Conservation (phyloP, 1,140 invertebrate species). For the Drosophila pseudoananassae region DNA sequence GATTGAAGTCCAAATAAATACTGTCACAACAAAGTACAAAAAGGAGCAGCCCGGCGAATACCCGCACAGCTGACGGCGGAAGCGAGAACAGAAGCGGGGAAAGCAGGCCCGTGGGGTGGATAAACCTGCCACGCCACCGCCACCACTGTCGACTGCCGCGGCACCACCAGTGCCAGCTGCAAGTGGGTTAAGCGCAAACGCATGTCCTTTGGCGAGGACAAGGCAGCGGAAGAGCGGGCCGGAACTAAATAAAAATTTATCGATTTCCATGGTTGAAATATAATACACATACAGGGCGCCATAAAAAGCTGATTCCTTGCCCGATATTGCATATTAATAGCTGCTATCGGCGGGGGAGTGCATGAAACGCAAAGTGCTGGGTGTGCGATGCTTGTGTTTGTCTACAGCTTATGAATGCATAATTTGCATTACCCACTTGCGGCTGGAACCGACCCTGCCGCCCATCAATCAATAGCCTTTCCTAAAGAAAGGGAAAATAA, state of each 20-base stretch:
- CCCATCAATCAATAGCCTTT: conserved; percentile 62
- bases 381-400: conserved; percentile 22
- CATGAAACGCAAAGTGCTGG: conserved; percentile 56
- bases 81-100: conserved; percentile 13
- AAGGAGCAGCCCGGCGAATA: conserved; percentile 21
- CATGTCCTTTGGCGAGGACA: conserved; percentile 60
- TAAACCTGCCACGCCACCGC: conserved; percentile 23
- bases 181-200: conserved; percentile 74
- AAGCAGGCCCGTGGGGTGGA: conserved; percentile 18
- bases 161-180: conserved; percentile 39
- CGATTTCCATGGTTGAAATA: conserved; percentile 53
- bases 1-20: conserved; percentile 59
- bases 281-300: conserved; percentile 28
- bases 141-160: neutral
- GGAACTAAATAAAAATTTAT: conserved; percentile 79
- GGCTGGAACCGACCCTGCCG: conserved; percentile 2
- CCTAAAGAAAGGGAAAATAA: conserved; percentile 30
- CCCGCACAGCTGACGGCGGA: conserved; percentile 29
- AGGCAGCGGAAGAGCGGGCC: conserved; percentile 40
- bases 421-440: conserved; percentile 48
- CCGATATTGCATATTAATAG: conserved; percentile 59
- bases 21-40: conserved; percentile 49
- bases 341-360: conserved; percentile 43
- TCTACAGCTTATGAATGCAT: conserved; percentile 56
- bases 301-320: conserved; percentile 22